Conservation (phyloP, 2,797 vertebrate species). For the Pelobates cultripes region DNA sequence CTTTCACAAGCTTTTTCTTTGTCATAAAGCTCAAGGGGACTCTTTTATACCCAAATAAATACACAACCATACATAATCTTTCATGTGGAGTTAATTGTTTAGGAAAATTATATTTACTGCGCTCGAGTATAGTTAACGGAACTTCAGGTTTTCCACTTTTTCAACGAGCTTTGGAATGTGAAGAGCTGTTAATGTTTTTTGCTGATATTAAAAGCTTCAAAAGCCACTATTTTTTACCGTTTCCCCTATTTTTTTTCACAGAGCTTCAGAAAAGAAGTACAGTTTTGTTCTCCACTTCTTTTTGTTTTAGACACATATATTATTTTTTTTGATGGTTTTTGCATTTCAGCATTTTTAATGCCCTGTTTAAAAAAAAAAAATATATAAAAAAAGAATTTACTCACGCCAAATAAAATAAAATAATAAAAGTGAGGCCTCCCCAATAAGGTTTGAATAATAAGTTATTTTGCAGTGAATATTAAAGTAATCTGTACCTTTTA, state of each 20-base stretch:
- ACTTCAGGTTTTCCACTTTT: no score
- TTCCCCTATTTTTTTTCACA: neutral
- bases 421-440: constrained; percentile 69
- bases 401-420: constrained; percentile 1
- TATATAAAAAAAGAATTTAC: constrained; percentile 48
- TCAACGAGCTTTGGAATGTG: neutral
- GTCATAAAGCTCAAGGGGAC: constrained; percentile 81
- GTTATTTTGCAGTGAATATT: constrained; percentile 96
- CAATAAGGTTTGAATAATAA: constrained; percentile 94
- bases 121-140: constrained; percentile 21
- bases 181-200: constrained; percentile 46
- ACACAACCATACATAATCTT: constrained; percentile 75
- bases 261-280: constrained; percentile 15
- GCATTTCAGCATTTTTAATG: constrained; percentile 60
- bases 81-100: constrained; percentile 78
- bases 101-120: constrained; percentile 80
- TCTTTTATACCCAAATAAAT: constrained; percentile 77
- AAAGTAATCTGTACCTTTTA: constrained; percentile 99
- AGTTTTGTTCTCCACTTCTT: constrained; percentile 37
- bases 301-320: constrained; percentile 50
- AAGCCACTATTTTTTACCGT: constrained; percentile 10
- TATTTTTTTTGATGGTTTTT: constrained; percentile 57
- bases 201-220: constrained; percentile 27
- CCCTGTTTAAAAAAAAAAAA: constrained; percentile 60
- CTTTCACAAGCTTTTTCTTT: constrained; percentile 80